phyloP scores from a whole-genome alignment of 2,797 vertebrate genomes.

The Clangula hyemalis region DNA sequence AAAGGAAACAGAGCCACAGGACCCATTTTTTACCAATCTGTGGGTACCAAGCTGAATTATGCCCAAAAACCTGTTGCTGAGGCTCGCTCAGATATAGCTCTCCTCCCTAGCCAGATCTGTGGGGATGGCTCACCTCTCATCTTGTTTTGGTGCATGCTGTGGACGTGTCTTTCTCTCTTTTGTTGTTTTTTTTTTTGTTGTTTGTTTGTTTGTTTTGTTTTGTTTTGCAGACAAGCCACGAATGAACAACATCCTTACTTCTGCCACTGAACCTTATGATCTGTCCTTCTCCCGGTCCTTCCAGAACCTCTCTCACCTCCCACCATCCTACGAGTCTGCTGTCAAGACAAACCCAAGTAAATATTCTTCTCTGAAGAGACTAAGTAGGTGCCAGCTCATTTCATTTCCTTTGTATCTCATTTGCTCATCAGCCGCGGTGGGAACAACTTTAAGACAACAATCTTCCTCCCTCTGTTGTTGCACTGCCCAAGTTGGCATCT shows the following conservation, averaged over 20 bases:
- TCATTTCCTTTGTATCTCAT: background rate
- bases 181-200: background rate
- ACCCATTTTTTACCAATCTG: background rate
- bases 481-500: background rate
- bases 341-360: conserved; percentile 95
- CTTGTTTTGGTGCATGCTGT: background rate
- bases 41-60: background rate
- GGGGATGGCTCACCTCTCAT: background rate
- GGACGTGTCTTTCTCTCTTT: background rate
- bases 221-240: conserved; percentile 90
- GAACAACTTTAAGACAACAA: background rate
- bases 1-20: background rate
- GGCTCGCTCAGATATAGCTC: background rate
- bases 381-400: conserved; percentile 90
- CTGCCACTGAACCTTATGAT: conserved; percentile 98
- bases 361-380: conserved; percentile 97
- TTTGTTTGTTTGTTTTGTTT: background rate
- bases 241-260: conserved; percentile 95
- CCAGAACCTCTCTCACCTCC: conserved; percentile 98
- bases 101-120: background rate
- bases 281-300: conserved; percentile 98
- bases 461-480: background rate
- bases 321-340: conserved; percentile 95
- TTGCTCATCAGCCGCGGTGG: background rate
- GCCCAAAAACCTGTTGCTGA: background rate